Conservation (phyloP, 2,888 invertebrate species). For the Clivina fossor region DNA sequence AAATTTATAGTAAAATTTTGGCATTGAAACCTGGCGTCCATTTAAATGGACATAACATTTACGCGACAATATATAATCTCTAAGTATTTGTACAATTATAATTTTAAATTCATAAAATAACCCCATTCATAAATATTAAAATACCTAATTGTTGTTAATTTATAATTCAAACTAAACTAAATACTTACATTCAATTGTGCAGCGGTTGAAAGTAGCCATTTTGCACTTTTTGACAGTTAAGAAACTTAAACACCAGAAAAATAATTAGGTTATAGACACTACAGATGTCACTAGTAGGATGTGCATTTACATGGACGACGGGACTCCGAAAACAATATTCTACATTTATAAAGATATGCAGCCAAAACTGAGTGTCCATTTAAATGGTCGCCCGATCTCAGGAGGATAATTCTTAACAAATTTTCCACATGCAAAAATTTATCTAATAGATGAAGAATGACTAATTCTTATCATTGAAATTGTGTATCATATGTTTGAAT, state of each 20-base stretch:
- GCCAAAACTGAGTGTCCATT: conserved; percentile 8
- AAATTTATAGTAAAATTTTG: background rate
- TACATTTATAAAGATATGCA: background rate
- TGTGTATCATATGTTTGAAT: no score
- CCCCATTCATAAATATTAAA: background rate
- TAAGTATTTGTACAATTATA: background rate
- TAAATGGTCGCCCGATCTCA: conserved; percentile 5
- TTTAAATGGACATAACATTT: conserved; percentile 6
- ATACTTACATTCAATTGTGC: conserved; percentile 3
- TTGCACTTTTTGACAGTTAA: background rate
- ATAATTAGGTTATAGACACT: background rate
- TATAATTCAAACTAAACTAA: background rate
- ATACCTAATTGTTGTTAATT: background rate
- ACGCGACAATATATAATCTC: background rate
- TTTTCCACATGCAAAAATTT: no score
- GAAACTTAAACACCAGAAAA: no score
- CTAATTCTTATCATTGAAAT: no score
- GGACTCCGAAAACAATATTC: background rate
- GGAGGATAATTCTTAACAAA: no score
- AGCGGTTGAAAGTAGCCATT: conserved; percentile 1
- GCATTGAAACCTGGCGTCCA: conserved; percentile 3
- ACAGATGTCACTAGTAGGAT: background rate
- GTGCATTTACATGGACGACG: conserved; percentile 1
- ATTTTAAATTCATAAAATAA: background rate
- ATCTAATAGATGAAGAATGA: no score